Conservation (phyloP, 2,113 vertebrate genomes). For the Perca schrenkii region DNA sequence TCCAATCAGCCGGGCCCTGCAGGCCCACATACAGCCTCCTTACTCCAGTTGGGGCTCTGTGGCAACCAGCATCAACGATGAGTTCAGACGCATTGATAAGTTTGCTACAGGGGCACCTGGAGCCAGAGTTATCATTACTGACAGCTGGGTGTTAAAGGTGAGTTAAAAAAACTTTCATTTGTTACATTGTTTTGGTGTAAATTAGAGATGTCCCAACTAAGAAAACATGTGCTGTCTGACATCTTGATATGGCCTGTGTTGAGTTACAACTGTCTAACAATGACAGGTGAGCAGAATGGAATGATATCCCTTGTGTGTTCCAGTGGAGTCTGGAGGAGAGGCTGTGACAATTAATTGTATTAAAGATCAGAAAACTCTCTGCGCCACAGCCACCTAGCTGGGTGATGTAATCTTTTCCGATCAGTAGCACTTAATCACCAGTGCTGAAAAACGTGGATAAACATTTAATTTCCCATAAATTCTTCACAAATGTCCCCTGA, state of each 20-base stretch:
- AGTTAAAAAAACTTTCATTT: neutral
- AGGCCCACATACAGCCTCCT: slow-evolving; percentile 82
- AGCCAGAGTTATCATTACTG: slow-evolving; percentile 91
- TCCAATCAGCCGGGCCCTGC: slow-evolving; percentile 85
- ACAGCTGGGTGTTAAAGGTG: slow-evolving; percentile 90
- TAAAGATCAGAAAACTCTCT: neutral
- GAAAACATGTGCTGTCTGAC: neutral
- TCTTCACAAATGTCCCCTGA: too few species aligned
- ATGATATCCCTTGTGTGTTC: neutral
- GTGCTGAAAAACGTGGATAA: too few species aligned
- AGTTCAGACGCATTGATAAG: slow-evolving; percentile 95
- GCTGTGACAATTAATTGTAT: neutral
- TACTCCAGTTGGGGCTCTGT: slow-evolving; percentile 87
- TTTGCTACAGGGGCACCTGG: slow-evolving; percentile 91
- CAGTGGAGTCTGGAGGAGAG: neutral
- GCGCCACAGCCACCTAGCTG: neutral
- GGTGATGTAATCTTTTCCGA: neutral
- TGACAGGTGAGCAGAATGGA: slow-evolving; percentile 5
- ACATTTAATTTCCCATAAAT: too few species aligned
- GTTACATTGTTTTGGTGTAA: neutral
- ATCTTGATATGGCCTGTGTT: neutral
- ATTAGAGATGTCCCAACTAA: neutral
- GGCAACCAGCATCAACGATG: slow-evolving; percentile 89
- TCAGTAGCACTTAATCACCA: neutral
- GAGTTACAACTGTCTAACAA: neutral